phyloP scores from a whole-genome alignment of 1,140 invertebrate species.

The Chionoecetes opilio region DNA sequence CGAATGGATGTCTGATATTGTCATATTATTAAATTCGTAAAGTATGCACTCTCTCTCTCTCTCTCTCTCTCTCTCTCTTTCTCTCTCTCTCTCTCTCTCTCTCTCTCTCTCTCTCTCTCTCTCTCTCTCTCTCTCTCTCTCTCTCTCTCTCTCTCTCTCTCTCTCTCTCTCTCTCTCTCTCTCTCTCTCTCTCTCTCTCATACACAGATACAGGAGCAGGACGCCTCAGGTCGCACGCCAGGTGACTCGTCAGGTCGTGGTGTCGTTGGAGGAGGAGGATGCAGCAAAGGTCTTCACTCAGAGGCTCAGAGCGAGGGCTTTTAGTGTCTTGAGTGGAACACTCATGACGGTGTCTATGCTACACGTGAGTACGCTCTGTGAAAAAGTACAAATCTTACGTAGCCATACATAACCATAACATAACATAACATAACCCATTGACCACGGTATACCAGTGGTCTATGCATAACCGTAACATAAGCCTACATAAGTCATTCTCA shows the following conservation, averaged over 20 bases:
- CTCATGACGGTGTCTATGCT: neutral
- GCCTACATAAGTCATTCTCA: too few species aligned
- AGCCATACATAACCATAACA: too few species aligned
- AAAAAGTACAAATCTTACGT: too few species aligned
- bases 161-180: neutral
- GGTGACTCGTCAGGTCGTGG: neutral
- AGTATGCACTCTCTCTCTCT: neutral
- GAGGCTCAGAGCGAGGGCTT: neutral
- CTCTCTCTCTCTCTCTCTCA: neutral
- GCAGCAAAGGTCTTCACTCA: neutral
- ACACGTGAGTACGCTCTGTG: too few species aligned
- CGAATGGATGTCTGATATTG: too few species aligned
- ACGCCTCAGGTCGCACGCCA: neutral
- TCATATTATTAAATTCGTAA: too few species aligned
- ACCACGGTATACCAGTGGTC: too few species aligned
- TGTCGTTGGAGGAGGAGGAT: neutral
- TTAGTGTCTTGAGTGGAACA: neutral
- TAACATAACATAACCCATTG: too few species aligned
- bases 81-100: slow-evolving; percentile 41
- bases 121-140: neutral
- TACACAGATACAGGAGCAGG: neutral
- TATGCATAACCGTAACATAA: too few species aligned
- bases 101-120: slow-evolving; percentile 14
- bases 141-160: neutral
- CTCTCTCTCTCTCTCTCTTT: neutral